Conservation (phyloP, 1,140 invertebrate species). For the Acromyrmex heyeri region DNA sequence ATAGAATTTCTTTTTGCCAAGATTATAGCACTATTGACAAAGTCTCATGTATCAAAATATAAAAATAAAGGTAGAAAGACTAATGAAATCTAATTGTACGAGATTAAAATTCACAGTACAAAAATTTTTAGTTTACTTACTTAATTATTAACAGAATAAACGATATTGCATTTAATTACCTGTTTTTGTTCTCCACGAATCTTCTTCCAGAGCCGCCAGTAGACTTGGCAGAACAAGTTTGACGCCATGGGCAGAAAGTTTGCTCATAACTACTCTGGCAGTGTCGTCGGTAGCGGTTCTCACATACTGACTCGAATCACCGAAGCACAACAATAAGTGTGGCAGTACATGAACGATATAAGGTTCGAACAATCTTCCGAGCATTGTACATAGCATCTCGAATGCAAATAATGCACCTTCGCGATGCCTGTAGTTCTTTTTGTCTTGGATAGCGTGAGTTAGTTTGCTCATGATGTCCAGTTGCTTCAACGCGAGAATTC, state of each 20-base stretch:
- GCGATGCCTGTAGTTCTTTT: conserved; percentile 96
- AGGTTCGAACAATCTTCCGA: conserved; percentile 98
- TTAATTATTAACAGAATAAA: conserved; percentile 17
- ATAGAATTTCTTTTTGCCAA: not conserved
- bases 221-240: conserved; percentile 97
- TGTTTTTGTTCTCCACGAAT: conserved; percentile 99
- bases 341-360: conserved; percentile 99
- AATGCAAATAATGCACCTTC: conserved; percentile 99
- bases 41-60: not conserved
- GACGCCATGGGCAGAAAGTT: conserved; percentile 98
- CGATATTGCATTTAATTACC: conserved; percentile 86
- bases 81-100: not conserved
- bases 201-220: conserved; percentile 97
- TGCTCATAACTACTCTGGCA: conserved; percentile 98
- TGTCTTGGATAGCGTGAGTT: conserved; percentile 98
- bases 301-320: conserved; percentile 97
- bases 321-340: conserved; percentile 97
- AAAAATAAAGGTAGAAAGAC: conserved; percentile 25
- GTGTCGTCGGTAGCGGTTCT: conserved; percentile 97
- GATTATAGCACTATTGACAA: not conserved
- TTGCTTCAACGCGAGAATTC: conserved; percentile 98
- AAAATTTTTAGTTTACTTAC: not conserved
- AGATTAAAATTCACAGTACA: not conserved
- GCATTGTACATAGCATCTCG: conserved; percentile 98
- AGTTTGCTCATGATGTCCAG: conserved; percentile 98